Evolutionary conservation across 2,888 invertebrate genomes (phyloP).

Genomic region (Harpalus rufipes): DNA sequence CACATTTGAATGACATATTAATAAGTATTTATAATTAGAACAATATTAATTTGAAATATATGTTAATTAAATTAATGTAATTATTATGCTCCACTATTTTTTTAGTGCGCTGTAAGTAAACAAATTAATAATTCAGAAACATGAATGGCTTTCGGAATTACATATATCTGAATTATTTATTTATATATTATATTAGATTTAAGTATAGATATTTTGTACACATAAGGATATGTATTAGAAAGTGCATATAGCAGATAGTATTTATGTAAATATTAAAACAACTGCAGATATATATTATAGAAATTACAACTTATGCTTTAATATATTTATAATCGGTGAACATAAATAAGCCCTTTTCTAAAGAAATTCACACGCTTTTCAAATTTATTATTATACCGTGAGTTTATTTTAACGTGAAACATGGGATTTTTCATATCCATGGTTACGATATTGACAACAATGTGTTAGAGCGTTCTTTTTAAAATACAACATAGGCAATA

Average conservation of each 20-base stretch:
- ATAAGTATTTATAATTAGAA: background rate
- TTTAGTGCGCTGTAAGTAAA: background rate
- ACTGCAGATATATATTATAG: no score
- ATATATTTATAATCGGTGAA: no score
- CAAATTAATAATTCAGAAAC: background rate
- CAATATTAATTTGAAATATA: background rate
- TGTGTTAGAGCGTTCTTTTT: no score
- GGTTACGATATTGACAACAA: no score
- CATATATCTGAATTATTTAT: background rate
- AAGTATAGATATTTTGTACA: background rate
- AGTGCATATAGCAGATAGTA: background rate
- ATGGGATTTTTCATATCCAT: no score
- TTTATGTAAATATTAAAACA: background rate
- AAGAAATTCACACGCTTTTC: no score
- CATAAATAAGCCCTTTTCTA: no score
- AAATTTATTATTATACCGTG: no score
- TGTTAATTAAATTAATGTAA: background rate
- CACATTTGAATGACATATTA: slow-evolving; percentile 6
- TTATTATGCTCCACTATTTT: slow-evolving; percentile 1
- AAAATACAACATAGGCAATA: no score
- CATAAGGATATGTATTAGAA: background rate
- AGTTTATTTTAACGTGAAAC: no score
- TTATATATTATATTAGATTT: background rate
- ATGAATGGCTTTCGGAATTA: background rate
- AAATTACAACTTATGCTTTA: no score